Conservation (phyloP, 2,797 vertebrate species). For the Phaenicophaeus curvirostris region DNA sequence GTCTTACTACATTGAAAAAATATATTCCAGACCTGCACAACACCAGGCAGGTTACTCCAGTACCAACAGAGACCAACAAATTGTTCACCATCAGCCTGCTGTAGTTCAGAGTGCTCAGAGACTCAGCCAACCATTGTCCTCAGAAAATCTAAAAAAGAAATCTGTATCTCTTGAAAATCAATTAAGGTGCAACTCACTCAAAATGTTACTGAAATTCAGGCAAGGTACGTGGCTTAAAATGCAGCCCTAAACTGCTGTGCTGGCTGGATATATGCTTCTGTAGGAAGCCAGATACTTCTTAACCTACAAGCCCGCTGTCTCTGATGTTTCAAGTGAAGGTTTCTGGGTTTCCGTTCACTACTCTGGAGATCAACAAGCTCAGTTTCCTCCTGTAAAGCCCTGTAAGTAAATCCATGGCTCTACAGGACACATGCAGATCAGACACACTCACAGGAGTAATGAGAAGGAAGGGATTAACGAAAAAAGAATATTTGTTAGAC, state of each 20-base stretch:
- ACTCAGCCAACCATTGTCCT: background rate
- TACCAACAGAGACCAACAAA: background rate
- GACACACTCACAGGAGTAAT: background rate
- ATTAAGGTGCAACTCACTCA: background rate
- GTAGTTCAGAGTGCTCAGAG: background rate
- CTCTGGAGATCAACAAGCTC: background rate
- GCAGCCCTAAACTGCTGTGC: background rate
- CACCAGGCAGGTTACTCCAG: background rate
- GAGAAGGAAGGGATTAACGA: background rate
- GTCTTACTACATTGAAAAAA: background rate
- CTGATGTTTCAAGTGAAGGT: background rate
- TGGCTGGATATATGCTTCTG: background rate
- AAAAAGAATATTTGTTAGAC: background rate
- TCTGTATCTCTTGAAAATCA: background rate
- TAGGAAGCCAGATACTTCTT: background rate
- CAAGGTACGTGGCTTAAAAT: accelerated
- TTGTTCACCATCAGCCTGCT: accelerated
- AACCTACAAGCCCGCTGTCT: background rate
- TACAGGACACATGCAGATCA: accelerated
- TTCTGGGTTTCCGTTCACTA: background rate
- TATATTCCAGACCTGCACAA: background rate
- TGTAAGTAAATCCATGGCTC: accelerated
- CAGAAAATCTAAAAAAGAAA: background rate
- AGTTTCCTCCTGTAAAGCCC: background rate
- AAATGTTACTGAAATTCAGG: background rate